These are phyloP conservation scores for Sprattus sprattus DNA, from an alignment of 2,113 vertebrate species.

Conservation along the genomic window DNA sequence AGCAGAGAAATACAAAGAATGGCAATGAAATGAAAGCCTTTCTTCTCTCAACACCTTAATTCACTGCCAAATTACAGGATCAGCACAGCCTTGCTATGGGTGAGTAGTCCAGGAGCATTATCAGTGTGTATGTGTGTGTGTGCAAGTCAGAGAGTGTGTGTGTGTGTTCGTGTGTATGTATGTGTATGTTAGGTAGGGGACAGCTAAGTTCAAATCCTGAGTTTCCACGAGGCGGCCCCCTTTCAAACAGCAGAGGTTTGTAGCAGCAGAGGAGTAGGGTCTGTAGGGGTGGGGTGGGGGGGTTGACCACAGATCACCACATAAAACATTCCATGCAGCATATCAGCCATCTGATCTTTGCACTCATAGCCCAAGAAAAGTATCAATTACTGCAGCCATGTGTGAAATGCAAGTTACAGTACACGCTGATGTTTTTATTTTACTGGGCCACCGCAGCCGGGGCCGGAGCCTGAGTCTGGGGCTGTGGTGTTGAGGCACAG, in stretches of 20 bases:
- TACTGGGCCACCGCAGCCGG: neutral
- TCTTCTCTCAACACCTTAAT: neutral
- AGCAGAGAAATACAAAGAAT: neutral
- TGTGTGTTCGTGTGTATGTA: neutral
- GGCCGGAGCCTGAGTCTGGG: neutral
- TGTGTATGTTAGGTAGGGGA: neutral
- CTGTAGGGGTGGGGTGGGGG: neutral
- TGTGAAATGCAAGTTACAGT: slow-evolving; percentile 11
- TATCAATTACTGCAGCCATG: slow-evolving; percentile 7
- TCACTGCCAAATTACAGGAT: neutral
- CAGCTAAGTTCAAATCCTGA: neutral
- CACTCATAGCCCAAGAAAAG: neutral
- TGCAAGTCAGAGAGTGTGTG: neutral
- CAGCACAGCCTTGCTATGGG: neutral
- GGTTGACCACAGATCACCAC: neutral
- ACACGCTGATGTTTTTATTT: neutral
- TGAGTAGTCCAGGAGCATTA: neutral
- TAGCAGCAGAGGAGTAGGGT: neutral
- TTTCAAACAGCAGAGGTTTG: neutral
- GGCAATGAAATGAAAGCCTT: neutral
- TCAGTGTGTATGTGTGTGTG: neutral
- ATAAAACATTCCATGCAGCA: neutral
- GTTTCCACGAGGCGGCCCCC: too few species aligned
- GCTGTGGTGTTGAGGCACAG: neutral
- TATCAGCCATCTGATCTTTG: neutral